A percentile compares a stretch with the other conserved stretches of the same genome.
These are phyloP conservation scores for Cyclargus thomasi DNA, from an alignment of 1,140 invertebrate species.

Conservation along the genomic window DNA sequence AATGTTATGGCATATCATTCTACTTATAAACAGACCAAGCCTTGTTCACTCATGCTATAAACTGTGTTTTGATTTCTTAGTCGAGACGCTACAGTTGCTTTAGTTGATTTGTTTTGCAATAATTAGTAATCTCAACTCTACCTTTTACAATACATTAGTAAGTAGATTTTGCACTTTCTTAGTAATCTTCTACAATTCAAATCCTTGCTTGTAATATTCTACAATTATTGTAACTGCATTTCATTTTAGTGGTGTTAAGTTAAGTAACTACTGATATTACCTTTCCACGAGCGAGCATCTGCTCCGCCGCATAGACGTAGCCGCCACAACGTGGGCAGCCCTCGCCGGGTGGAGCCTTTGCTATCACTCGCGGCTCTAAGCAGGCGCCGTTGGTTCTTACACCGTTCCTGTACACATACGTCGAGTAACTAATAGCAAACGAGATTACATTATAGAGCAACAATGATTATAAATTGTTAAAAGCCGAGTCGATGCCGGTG, in stretches of 20 bases:
- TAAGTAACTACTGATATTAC: conserved; percentile 74
- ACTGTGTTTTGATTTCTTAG: no score
- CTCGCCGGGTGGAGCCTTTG: conserved; percentile 89
- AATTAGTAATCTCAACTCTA: no score
- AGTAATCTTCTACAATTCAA: not conserved
- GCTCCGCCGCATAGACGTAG: conserved; percentile 94
- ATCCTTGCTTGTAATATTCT: no score
- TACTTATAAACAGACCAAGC: no score
- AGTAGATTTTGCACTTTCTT: not conserved
- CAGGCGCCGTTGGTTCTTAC: conserved; percentile 75
- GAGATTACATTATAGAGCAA: conserved; percentile 39
- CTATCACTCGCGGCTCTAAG: conserved; percentile 83
- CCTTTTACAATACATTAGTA: no score
- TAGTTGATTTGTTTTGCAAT: no score
- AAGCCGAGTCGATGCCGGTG: conserved; percentile 52
- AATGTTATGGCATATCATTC: no score
- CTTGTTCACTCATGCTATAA: no score
- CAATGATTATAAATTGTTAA: conserved; percentile 60
- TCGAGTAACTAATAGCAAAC: conserved; percentile 33
- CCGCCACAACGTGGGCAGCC: conserved; percentile 94
- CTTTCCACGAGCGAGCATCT: conserved; percentile 93
- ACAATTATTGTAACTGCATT: not conserved
- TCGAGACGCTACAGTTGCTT: no score
- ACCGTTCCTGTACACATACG: conserved; percentile 47
- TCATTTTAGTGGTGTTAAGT: not conserved